Evolutionary conservation across 2,113 vertebrate genomes (phyloP).

Genomic region (Lycaon pictus): DNA sequence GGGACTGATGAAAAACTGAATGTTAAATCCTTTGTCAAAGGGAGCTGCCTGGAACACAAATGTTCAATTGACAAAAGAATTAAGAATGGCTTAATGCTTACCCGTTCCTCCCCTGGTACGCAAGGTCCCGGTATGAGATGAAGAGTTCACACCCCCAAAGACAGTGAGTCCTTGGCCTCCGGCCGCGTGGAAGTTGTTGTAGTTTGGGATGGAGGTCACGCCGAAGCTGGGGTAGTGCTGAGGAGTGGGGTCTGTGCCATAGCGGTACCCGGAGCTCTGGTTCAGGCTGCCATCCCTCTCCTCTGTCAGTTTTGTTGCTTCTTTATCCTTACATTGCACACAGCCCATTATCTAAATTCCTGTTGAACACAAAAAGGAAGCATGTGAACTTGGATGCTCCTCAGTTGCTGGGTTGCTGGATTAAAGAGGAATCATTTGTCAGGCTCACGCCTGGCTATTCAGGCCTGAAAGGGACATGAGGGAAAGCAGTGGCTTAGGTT

Average conservation of each 20-base stretch:
- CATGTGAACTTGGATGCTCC: background rate
- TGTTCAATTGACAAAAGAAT: background rate
- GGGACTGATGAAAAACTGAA: background rate
- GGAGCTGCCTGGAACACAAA: background rate
- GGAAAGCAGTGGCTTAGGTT: background rate
- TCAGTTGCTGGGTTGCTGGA: background rate
- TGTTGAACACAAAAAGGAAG: constrained; percentile 78
- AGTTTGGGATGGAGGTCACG: constrained; percentile 96
- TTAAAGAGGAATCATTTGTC: accelerated
- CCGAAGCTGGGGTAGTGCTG: constrained; percentile 96
- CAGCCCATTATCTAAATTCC: constrained; percentile 99
- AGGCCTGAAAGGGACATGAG: background rate
- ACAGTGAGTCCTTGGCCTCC: constrained; percentile 94
- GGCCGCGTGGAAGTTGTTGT: constrained; percentile 96
- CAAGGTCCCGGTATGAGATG: constrained; percentile 95
- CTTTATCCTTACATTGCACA: constrained; percentile 99
- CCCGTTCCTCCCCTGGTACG: constrained; percentile 95
- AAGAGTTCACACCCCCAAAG: constrained; percentile 95
- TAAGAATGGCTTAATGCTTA: constrained; percentile 76
- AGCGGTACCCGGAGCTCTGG: constrained; percentile 94
- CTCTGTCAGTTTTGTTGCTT: constrained; percentile 97
- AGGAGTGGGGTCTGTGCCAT: constrained; percentile 95
- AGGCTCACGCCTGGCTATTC: background rate
- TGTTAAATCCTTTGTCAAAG: background rate
- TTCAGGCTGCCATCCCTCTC: constrained; percentile 94